Conservation (phyloP, 2,113 vertebrate species). For the Oryzias javanicus region DNA sequence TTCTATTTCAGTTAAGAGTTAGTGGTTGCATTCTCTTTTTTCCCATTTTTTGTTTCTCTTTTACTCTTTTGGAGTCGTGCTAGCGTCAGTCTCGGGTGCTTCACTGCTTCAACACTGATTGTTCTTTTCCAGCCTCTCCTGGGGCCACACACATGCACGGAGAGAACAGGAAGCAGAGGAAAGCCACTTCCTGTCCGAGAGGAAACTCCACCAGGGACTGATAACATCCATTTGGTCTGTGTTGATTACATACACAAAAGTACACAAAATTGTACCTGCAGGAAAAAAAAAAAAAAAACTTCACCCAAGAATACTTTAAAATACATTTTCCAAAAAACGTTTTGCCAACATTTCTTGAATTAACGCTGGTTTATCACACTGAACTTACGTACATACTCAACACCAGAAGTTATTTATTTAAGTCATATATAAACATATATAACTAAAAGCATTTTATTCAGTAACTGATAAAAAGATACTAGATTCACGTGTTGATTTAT, state of each 20-base stretch:
- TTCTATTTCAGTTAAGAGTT: slow-evolving; percentile 1
- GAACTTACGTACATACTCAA: too few species aligned
- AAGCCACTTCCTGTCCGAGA: slow-evolving; percentile 76
- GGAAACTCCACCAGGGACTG: slow-evolving; percentile 82
- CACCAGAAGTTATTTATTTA: too few species aligned
- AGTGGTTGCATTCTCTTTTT: slow-evolving; percentile 3
- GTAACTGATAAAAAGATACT: too few species aligned
- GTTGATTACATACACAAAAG: slow-evolving; percentile 29
- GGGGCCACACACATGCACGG: slow-evolving; percentile 27
- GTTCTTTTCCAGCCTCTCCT: slow-evolving; percentile 43
- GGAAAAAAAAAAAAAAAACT: background rate
- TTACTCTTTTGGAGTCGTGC: slow-evolving; percentile 15
- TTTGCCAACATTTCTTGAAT: too few species aligned
- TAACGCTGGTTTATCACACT: too few species aligned
- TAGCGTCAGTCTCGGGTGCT: slow-evolving; percentile 26
- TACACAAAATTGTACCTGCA: background rate
- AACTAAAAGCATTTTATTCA: too few species aligned
- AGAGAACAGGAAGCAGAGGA: slow-evolving; percentile 70
- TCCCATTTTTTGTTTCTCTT: background rate
- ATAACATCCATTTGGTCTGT: slow-evolving; percentile 61
- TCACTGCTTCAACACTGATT: slow-evolving; percentile 44
- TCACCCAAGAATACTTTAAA: too few species aligned
- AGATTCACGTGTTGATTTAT: too few species aligned
- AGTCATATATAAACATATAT: too few species aligned
- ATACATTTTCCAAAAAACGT: too few species aligned